Base-by-base conservation (phyloP, 2,888 invertebrate genomes). In the Chesias legatella region DNA sequence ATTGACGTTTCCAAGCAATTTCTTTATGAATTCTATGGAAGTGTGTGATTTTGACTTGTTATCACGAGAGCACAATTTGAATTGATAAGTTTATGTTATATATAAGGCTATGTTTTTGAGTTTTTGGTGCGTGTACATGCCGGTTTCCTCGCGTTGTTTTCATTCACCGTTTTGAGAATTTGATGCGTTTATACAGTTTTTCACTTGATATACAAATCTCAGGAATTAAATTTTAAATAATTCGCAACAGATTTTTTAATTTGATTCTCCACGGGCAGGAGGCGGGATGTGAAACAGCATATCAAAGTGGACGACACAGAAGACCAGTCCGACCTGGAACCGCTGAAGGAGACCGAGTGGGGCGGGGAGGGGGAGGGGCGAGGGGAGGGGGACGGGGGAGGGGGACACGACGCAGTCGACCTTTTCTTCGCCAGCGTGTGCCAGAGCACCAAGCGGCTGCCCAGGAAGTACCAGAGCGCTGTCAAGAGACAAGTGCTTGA, bases 341-440 rank as follows among this genome's bases (percentile, higher is more conserved):
- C 24, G 25, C 13, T 5, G 3, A 17, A 17, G 13, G 13, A 17
- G 5, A 17, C 13, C 13, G 35, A 30, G 1, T 42, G 35, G 25
- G 7, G 28, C 24, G 10, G 28, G 0, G 69, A 58, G 32, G 26
- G 52, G 1, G 67, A 67, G 10, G 41, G 62, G 69, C 0, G 55
- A 53, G 7, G 48, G n/a, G 48, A 44, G 5, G 76, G 73, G 78
- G 77, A 63, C 1, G 56, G 54, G 9, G 45, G 43, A 42, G 20
- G 39, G 1, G 78, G 71, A 30, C 59, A 72, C 11, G 81, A 81
- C 36, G 70, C 81, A 1, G 47, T 88, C 13, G 86, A 86, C 23
- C 59, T 88, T 55, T 88, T 85, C 70, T 88, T 88, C 50, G 85
- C 86, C 7, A 83, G 83, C 56, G 79, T 86, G 33, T 86, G 86